Base-by-base conservation (phyloP, 2,113 vertebrate species). In the Fregata magnificens region DNA sequence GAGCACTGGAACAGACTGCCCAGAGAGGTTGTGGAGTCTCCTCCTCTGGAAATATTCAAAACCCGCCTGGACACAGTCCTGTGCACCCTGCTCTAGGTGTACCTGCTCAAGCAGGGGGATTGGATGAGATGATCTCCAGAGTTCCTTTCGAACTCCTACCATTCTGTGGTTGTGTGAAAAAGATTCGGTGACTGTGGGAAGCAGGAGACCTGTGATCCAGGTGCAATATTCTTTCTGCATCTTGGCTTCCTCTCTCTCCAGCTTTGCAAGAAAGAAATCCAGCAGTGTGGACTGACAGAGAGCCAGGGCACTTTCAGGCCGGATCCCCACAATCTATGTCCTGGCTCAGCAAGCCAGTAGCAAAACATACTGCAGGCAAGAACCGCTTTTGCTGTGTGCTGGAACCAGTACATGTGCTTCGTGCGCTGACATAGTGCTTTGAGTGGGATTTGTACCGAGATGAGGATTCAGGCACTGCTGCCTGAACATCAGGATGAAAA, bases 341-440 rank as follows among this genome's bases (percentile, higher is more conserved):
- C 63, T 34, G 45, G 25, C 25, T 74, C 13, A 71, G 45, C 0
- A 0, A 49, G n/a, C 28, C 2, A 2, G 32, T 9, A 38, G 18
- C 24, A 53, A n/a, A 85, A 56, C 26, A 14, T 25, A 12, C 24
- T 55, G 47, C n/a, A 55, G 47, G 11, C 32, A 36, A 44, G 53
- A 90, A 11, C 52, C 0, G 0, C 36, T 55, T 77, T 28, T 56
- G 71, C 31, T 29, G 20, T 69, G 52, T 80, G 79, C 38, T 69
- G 38, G 34, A 56, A 5, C 34, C 45, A 49, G 52, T 8, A 52
- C 44, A 15, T 36, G 16, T 34, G n/a, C 21, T 74, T 66, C 38
- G 1, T 11, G 17, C 0, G 0, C 44, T 81, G n/a, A 8, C 8
- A 1, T 5, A 16, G 36, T 40, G 40, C 44, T 52, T 63, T 36